Base-by-base conservation (phyloP, 1,140 invertebrate genomes). In the Microplitis mediator region DNA sequence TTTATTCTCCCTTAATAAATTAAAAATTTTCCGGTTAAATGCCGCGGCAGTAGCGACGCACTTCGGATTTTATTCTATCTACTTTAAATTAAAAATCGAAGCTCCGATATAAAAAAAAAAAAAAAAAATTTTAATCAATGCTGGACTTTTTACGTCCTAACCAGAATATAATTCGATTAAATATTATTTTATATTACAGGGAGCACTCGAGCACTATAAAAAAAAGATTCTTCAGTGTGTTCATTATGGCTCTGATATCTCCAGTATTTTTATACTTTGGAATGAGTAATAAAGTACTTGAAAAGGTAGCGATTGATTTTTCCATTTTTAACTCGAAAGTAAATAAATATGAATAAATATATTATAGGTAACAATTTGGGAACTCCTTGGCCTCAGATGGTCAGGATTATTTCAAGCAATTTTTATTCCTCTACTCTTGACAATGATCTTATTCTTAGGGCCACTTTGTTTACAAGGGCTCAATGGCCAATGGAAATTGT, bases 201-300 rank as follows among this genome's bases (percentile, higher is more conserved):
- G 92, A 96, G 83, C 95, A 97, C 87, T 94, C 95, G 4, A 90
- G 91, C n/a, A 95, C 92, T 3, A 96, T 98, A 74, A 96, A 95
- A 80, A 91, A 91, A 84, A 90, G 96, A 81, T 97, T 97, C 82
- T 89, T 95, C 61, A 96, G 95, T 86, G 94, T 95, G 0, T 91
- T 92, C 73, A 85, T 94, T 69, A 93, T 96, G 85, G 92, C 93
- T 85, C 80, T 95, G 56, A 79, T 97, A 56, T 93, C 95, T 14
- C 95, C 95, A 56, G 82, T 91, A 69, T 92, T 95, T 75, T 88
- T 95, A 13, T 93, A 93, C 78, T 89, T 89, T 72, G 92, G 92
- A 73, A 87, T 93, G 5, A 88, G 89, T 54, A 88, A 91, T 71
- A 86, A 89, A 72, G 80, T 90, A 70, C 85, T 92, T 71, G 84